A percentile compares a stretch with the other conserved stretches of the same genome.
Evolutionary conservation across 2,797 vertebrate species (phyloP).

Genomic region (Gymnopithys bicolor): DNA sequence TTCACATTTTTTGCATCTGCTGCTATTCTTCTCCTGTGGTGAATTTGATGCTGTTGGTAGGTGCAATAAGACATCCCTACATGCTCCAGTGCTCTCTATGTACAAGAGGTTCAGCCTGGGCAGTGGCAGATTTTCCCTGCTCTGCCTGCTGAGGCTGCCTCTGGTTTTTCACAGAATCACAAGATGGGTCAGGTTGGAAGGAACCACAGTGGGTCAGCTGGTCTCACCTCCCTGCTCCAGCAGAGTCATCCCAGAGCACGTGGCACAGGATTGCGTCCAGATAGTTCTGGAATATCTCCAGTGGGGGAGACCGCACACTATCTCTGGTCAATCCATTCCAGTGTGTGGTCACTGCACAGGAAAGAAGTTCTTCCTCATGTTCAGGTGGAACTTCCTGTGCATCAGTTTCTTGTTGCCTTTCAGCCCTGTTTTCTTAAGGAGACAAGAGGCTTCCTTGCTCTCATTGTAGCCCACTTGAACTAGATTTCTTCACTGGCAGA

Average conservation of each 20-base stretch:
- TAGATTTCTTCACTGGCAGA: not conserved
- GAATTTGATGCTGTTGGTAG: not conserved
- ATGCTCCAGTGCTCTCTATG: not conserved
- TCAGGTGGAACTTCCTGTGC: not conserved
- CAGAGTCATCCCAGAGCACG: not conserved
- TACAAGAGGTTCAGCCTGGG: not conserved
- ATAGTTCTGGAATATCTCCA: not conserved
- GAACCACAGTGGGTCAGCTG: not conserved
- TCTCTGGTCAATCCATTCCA: not conserved
- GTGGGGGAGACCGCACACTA: not conserved
- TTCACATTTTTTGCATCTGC: not conserved
- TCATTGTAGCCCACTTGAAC: not conserved
- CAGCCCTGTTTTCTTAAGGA: not conserved
- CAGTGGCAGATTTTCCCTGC: not conserved
- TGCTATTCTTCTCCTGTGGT: not conserved
- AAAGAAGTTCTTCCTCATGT: not conserved
- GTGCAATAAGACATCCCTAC: not conserved
- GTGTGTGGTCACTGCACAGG: not conserved
- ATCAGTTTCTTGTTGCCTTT: not conserved
- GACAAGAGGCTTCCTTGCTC: not conserved
- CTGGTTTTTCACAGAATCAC: not conserved
- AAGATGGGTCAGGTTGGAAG: not conserved
- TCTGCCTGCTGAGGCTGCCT: not conserved
- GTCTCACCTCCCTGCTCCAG: not conserved
- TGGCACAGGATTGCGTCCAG: not conserved